Conservation (phyloP, 1,140 invertebrate genomes). For the Ephestia elutella region DNA sequence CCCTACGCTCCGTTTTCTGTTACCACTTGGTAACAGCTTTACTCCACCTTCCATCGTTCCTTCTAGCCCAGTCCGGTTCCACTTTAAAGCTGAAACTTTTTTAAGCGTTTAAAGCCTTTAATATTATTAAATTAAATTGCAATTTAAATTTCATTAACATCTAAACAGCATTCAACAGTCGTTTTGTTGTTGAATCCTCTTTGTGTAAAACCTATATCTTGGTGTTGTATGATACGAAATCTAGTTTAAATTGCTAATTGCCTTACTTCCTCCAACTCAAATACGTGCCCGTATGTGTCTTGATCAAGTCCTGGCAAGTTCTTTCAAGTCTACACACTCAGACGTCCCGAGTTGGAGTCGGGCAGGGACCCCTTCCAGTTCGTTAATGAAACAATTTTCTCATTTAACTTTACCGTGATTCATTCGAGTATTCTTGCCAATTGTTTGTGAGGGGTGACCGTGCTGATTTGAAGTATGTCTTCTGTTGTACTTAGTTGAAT, state of each 20-base stretch:
- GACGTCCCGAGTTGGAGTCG: not conserved
- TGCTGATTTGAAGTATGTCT: not conserved
- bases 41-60: no score
- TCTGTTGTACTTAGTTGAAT: no score
- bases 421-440: constrained; percentile 1
- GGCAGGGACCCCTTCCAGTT: constrained; percentile 11
- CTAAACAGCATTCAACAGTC: no score
- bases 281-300: not conserved
- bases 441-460: not conserved
- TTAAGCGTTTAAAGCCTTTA: no score
- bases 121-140: no score
- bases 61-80: no score
- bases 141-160: no score
- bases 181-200: no score
- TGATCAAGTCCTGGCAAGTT: not conserved
- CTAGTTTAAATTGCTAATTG: not conserved
- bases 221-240: not conserved
- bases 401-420: constrained; percentile 13
- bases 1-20: no score
- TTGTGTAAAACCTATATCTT: no score
- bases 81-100: no score
- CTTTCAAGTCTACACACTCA: constrained; percentile 2
- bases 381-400: constrained; percentile 24
- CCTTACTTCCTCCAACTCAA: not conserved
- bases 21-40: no score